Conservation (phyloP, 1,140 invertebrate genomes). For the Cydia pomonella region DNA sequence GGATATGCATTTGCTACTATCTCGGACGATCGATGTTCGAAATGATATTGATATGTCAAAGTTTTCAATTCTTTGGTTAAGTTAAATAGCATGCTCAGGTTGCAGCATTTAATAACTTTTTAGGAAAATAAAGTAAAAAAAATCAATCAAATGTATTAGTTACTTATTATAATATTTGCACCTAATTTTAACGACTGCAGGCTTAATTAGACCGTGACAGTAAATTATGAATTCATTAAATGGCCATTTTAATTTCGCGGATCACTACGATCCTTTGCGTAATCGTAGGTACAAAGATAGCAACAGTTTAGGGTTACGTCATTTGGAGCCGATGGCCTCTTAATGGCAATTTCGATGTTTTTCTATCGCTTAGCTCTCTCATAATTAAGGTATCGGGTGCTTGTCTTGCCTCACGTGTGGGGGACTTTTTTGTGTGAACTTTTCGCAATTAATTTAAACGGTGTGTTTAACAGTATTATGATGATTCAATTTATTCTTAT, state of each 20-base stretch:
- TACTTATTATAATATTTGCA: neutral
- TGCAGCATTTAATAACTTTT: no score
- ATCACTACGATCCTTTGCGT: conserved; percentile 23
- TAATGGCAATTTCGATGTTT: conserved; percentile 35
- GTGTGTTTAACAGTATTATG: neutral
- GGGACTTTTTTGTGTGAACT: neutral
- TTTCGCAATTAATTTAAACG: neutral
- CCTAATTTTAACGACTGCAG: neutral
- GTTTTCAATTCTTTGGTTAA: no score
- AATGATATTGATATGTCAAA: no score
- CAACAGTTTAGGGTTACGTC: conserved; percentile 30
- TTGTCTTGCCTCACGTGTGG: conserved; percentile 3
- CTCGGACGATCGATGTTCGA: no score
- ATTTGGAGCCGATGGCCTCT: conserved; percentile 38
- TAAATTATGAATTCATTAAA: neutral
- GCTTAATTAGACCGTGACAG: neutral
- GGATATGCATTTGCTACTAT: no score
- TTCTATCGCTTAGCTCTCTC: conserved; percentile 34
- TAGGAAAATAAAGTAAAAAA: no score
- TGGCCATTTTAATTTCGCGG: conserved; percentile 13
- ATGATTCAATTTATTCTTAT: neutral
- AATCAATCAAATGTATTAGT: neutral
- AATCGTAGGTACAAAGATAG: conserved; percentile 18
- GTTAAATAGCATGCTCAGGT: no score
- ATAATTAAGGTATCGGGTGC: conserved; percentile 38